Percentiles rank a stretch among this genome's conserved stretches.
Evolutionary conservation across 2,113 vertebrate genomes (phyloP).

Genomic region (Prionailurus bengalensis): DNA sequence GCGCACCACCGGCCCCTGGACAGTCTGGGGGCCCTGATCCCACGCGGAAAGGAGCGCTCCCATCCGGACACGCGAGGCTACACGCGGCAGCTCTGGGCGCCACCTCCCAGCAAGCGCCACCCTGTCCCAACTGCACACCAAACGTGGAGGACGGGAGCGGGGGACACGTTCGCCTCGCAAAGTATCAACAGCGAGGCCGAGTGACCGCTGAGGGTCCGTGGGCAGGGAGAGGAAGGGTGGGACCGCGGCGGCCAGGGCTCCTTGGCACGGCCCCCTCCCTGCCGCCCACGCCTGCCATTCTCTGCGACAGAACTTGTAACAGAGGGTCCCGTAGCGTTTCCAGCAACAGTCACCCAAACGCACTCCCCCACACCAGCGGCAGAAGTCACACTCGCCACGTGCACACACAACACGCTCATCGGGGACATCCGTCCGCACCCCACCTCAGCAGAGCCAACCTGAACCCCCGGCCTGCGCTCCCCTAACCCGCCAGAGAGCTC

Average conservation of each 20-base stretch:
- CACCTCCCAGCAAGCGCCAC: not conserved
- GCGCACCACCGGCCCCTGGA: not conserved
- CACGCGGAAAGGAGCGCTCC: not conserved
- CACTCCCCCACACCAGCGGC: not conserved
- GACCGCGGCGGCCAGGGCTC: not conserved
- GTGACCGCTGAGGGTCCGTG: not conserved
- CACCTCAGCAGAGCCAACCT: not conserved
- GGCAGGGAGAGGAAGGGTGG: not conserved
- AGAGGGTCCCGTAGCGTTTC: not conserved
- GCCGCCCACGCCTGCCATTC: not conserved
- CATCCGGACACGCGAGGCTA: rapidly evolving
- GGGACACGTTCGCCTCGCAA: not conserved
- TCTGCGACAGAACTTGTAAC: not conserved
- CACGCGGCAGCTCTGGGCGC: rapidly evolving
- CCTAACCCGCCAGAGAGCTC: no score
- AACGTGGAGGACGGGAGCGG: not conserved
- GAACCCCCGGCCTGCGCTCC: rapidly evolving
- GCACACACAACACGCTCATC: not conserved
- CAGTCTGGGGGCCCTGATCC: not conserved
- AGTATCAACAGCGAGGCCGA: rapidly evolving
- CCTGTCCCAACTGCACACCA: rapidly evolving
- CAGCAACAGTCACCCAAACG: not conserved
- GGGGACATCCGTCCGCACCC: not conserved
- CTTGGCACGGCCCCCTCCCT: not conserved
- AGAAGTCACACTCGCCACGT: not conserved